Evolutionary conservation across 2,113 vertebrate species (phyloP).

Genomic region (Amphiprion ocellaris): DNA sequence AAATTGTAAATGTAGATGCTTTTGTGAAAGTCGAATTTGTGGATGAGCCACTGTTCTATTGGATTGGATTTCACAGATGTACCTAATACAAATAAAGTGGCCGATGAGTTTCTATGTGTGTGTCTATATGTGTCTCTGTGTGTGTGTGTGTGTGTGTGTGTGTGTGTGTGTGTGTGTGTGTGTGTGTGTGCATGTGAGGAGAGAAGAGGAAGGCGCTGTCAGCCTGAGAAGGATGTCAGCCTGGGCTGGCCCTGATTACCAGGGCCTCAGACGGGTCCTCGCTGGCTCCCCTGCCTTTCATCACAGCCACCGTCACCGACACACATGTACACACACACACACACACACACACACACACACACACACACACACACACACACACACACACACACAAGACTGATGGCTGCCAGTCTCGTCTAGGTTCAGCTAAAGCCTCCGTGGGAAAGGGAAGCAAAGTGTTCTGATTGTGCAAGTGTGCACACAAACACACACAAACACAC

Average conservation of each 20-base stretch:
- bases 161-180: constrained; percentile 29
- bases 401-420: constrained; percentile 88
- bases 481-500: constrained; percentile 55
- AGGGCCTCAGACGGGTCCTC: constrained; percentile 85
- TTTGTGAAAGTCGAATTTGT: too few relatives aligned
- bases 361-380: constrained; percentile 62
- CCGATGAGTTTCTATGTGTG: too few relatives aligned
- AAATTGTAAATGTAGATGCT: too few relatives aligned
- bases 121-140: too few relatives aligned
- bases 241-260: constrained; percentile 93
- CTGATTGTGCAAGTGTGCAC: constrained; percentile 46
- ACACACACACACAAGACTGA: constrained; percentile 83
- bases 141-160: constrained; percentile 9
- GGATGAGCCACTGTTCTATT: too few relatives aligned
- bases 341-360: constrained; percentile 59
- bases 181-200: constrained; percentile 82
- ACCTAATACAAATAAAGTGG: too few relatives aligned
- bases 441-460: constrained; percentile 60
- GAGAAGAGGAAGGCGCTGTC: constrained; percentile 96
- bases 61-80: too few relatives aligned
- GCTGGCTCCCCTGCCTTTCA: constrained; percentile 93
- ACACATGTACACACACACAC: constrained; percentile 65
- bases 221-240: constrained; percentile 97
- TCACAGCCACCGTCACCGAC: constrained; percentile 82
- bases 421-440: constrained; percentile 77